Percentiles rank a stretch among this genome's conserved stretches.
phyloP scores from a whole-genome alignment of 2,797 vertebrate species.

The Sternarchorhynchus goeldii region DNA sequence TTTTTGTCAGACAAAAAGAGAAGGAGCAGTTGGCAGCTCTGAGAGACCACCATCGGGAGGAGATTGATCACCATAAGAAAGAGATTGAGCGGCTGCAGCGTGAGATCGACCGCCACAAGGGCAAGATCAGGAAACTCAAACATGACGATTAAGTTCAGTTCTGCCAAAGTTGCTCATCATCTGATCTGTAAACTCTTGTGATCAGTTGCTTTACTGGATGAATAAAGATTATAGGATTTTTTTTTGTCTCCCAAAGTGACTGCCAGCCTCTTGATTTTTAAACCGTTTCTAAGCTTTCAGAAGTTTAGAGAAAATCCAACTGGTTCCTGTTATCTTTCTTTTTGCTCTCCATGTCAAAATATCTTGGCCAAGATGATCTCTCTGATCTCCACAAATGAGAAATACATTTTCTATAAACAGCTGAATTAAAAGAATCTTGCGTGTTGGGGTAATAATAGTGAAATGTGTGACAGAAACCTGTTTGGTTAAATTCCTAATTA shows the following conservation, averaged over 20 bases:
- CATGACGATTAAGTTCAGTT: constrained; percentile 72
- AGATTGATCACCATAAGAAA: constrained; percentile 86
- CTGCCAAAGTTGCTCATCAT: too few species aligned
- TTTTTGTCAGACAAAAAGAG: constrained; percentile 79
- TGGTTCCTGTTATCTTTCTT: too few species aligned
- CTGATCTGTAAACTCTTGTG: not conserved
- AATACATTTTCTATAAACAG: too few species aligned
- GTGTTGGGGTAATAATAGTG: too few species aligned
- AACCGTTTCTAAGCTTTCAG: not conserved
- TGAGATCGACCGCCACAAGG: constrained; percentile 87
- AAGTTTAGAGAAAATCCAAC: too few species aligned
- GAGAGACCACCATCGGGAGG: constrained; percentile 84
- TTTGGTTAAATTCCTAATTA: too few species aligned
- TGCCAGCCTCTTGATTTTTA: not conserved
- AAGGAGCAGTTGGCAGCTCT: constrained; percentile 81
- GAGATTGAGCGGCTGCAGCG: constrained; percentile 89
- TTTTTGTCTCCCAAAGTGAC: constrained; percentile 4
- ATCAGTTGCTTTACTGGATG: not conserved
- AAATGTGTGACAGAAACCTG: too few species aligned
- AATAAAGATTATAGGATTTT: constrained; percentile 38
- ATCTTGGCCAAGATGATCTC: too few species aligned
- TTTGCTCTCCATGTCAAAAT: too few species aligned
- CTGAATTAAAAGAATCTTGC: too few species aligned
- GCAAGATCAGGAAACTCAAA: constrained; percentile 83
- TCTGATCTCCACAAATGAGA: too few species aligned